Evolutionary conservation across 2,797 vertebrate genomes (phyloP), one percentile per base, ranked within the genome.

Genomic region (Melanotaenia parkinsoni): DNA sequence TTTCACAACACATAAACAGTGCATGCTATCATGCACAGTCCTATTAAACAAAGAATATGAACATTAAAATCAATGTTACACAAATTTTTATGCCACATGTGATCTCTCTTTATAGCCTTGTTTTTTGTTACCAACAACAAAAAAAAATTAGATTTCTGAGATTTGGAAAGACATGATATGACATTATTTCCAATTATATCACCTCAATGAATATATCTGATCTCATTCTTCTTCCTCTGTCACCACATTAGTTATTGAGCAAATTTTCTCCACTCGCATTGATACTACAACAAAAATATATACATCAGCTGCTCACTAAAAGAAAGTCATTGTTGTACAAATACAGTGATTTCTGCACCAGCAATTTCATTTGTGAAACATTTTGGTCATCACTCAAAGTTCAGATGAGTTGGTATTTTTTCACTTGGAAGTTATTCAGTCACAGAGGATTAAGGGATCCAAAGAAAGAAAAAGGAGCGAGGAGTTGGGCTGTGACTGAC

Each of bases 371-470:
- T 89, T 82, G 69, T 51, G 38, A 71, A 83, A 79, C 69, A 77
- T 62, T 81, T 79, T 76, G 67, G 69, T 79, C 40, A 14, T 72
- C 83, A 67, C 57, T 87, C 82, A 88, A 72, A 82, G 77, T 86
- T 89, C 69, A 84, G 73, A 83, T 66, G 70, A 88, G 68, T 77
- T 80, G 62, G 76, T 78, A 43, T 10, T 70, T 24, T 51, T 70
- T 77, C 28, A 45, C 81, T 77, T 79, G 59, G 77, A 85, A 86
- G 74, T 77, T 83, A 70, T 78, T 91, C 77, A 88, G 76, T 74
- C 74, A 78, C 51, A 4, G 73, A 89, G 90, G 88, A 91, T 91
- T 90, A 90, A 78, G 60, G 76, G 82, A 85, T 77, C 67, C 33
- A 11, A 66, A 67, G 75, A 68, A 70, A 79, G 65, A 60, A 56